Percentiles rank a stretch among this genome's conserved stretches.
Conservation (phyloP, 2,113 vertebrate species). For the Archilochus colubris region DNA sequence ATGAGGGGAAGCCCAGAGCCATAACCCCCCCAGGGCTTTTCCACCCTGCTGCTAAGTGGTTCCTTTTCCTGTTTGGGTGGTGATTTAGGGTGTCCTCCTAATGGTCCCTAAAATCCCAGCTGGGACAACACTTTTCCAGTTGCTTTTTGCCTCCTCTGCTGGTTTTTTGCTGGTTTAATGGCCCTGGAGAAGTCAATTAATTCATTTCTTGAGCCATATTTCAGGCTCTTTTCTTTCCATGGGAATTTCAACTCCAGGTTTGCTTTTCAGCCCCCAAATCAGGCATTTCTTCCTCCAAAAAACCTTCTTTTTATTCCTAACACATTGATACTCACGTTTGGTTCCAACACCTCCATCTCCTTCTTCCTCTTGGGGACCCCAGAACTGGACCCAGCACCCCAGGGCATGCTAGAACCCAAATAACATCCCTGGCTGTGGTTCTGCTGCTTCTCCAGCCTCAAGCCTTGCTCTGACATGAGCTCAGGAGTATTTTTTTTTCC, state of each 20-base stretch:
- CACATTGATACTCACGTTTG: too few relatives aligned
- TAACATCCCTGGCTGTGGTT: too few relatives aligned
- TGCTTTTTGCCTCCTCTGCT: neutral
- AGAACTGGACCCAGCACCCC: too few relatives aligned
- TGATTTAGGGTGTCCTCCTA: neutral
- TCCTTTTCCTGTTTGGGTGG: fast-evolving
- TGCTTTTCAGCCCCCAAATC: too few relatives aligned
- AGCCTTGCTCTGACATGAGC: fast-evolving
- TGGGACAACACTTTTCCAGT: neutral
- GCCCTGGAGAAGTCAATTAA: neutral
- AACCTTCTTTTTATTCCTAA: too few relatives aligned
- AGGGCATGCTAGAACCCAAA: too few relatives aligned
- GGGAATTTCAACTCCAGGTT: fast-evolving
- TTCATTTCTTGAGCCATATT: neutral
- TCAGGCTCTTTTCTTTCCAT: neutral
- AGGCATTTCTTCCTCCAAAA: too few relatives aligned
- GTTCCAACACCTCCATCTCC: too few relatives aligned
- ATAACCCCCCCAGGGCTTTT: neutral
- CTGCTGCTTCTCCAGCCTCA: neutral
- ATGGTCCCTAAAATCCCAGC: neutral
- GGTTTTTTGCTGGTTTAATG: neutral
- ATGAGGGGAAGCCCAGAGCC: too few relatives aligned
- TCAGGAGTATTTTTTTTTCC: neutral
- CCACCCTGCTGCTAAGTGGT: neutral
- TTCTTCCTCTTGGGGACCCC: too few relatives aligned